Conservation (phyloP, 2,888 invertebrate genomes). For the Lepidocyrtoides sp. region DNA sequence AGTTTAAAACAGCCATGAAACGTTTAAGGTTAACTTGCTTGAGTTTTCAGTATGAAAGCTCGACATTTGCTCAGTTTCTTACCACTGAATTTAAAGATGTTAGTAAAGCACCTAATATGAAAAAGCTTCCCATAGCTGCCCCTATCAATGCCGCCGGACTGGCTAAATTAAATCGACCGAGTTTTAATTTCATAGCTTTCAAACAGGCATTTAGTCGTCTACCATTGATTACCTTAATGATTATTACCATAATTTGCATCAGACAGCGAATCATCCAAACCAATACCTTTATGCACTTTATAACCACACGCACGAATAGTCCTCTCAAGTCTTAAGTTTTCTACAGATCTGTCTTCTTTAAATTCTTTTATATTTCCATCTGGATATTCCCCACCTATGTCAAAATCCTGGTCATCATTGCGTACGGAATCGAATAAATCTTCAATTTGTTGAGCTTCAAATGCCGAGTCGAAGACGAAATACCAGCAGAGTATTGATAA, state of each 20-base stretch:
- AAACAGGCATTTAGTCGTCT: background rate
- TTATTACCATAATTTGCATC: constrained; percentile 29
- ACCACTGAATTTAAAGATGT: constrained; percentile 23
- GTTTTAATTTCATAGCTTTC: background rate
- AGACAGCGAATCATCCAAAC: background rate
- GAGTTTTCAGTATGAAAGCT: no score
- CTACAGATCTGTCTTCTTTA: constrained; percentile 18
- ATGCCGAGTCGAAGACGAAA: constrained; percentile 53
- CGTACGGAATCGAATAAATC: background rate
- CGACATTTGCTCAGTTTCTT: constrained; percentile 1
- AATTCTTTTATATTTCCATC: background rate
- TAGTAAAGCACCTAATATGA: constrained; percentile 37
- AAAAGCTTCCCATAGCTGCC: constrained; percentile 53
- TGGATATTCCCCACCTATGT: background rate
- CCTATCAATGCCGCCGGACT: constrained; percentile 48
- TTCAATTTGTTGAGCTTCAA: constrained; percentile 2
- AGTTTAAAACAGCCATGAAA: no score
- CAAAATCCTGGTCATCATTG: background rate
- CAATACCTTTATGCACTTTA: background rate
- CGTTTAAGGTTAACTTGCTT: no score
- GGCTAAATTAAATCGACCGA: background rate
- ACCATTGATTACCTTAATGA: background rate
- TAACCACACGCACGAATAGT: constrained; percentile 60
- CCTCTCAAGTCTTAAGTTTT: constrained; percentile 39
- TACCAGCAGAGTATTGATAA: constrained; percentile 51